These are phyloP conservation scores for Leptarthrus brevirostris DNA, from an alignment of 2,888 invertebrate genomes.

Conservation along the genomic window DNA sequence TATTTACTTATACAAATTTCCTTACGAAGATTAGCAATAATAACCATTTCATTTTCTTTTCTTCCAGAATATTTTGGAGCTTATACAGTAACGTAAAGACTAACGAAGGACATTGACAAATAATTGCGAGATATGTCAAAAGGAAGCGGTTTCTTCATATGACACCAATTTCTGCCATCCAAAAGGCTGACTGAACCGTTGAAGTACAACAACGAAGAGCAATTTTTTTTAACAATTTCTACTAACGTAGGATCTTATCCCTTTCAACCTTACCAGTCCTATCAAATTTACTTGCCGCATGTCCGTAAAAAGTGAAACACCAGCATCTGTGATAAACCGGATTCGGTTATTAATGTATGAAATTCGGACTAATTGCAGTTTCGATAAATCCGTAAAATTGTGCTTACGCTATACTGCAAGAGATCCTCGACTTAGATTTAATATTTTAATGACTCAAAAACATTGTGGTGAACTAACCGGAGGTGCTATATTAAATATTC, in stretches of 20 bases:
- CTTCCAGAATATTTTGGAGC: constrained; percentile 11
- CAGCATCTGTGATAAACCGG: constrained; percentile 60
- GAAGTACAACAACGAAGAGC: constrained; percentile 5
- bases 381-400: constrained; percentile 65
- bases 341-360: constrained; percentile 66
- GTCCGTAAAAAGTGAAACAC: constrained; percentile 59
- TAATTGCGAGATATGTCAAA: constrained; percentile 22
- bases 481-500: constrained; percentile 28
- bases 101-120: not conserved
- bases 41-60: too few relatives aligned
- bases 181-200: constrained; percentile 25
- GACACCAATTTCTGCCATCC: constrained; percentile 29
- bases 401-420: constrained; percentile 66
- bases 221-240: not conserved
- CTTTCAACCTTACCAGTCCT: constrained; percentile 7
- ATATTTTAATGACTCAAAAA: constrained; percentile 58
- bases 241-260: not conserved
- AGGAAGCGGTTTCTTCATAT: constrained; percentile 22
- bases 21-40: too few relatives aligned
- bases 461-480: constrained; percentile 55
- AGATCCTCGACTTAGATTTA: constrained; percentile 66
- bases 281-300: constrained; percentile 62
- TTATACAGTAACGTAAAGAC: not conserved
- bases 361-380: constrained; percentile 62
- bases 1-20: too few relatives aligned